A percentile compares a stretch with the other conserved stretches of the same genome.
These are phyloP conservation scores for Synanthedon formicaeformis DNA, from an alignment of 2,888 invertebrate genomes.

Conservation along the genomic window DNA sequence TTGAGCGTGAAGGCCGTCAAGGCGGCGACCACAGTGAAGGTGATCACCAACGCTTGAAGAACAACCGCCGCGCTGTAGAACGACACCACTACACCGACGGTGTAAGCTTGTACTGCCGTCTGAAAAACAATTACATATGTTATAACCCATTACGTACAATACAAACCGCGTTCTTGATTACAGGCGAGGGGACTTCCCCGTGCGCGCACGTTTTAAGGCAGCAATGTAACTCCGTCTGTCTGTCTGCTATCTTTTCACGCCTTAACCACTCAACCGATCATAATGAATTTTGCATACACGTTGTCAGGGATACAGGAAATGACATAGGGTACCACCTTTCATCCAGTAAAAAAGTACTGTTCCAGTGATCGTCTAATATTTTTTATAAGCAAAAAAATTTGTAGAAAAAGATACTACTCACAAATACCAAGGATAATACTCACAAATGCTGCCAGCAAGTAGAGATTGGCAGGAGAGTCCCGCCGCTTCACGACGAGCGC, in stretches of 20 bases:
- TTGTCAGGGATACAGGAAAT: too few species aligned
- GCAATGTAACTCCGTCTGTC: too few species aligned
- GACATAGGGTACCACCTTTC: too few species aligned
- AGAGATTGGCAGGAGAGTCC: conserved; percentile 84
- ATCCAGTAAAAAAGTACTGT: too few species aligned
- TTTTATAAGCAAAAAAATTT: too few species aligned
- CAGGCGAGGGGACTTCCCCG: too few species aligned
- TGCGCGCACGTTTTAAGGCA: background rate
- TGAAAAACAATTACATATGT: conserved; percentile 39
- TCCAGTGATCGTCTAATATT: too few species aligned
- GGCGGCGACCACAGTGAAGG: conserved; percentile 78
- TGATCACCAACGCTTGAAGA: conserved; percentile 82
- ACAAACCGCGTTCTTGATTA: background rate
- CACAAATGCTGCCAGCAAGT: conserved; percentile 83
- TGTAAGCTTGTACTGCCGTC: conserved; percentile 84
- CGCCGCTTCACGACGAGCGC: conserved; percentile 79
- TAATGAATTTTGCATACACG: too few species aligned
- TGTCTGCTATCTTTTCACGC: too few species aligned
- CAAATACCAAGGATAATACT: conserved; percentile 52
- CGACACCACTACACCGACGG: conserved; percentile 82
- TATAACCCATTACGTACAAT: too few species aligned
- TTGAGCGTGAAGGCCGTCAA: conserved; percentile 88
- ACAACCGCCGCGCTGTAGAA: conserved; percentile 82
- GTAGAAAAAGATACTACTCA: too few species aligned
- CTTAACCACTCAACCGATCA: too few species aligned